phyloP scores from a whole-genome alignment of 2,888 invertebrate genomes.

The Drosophila falleni region DNA sequence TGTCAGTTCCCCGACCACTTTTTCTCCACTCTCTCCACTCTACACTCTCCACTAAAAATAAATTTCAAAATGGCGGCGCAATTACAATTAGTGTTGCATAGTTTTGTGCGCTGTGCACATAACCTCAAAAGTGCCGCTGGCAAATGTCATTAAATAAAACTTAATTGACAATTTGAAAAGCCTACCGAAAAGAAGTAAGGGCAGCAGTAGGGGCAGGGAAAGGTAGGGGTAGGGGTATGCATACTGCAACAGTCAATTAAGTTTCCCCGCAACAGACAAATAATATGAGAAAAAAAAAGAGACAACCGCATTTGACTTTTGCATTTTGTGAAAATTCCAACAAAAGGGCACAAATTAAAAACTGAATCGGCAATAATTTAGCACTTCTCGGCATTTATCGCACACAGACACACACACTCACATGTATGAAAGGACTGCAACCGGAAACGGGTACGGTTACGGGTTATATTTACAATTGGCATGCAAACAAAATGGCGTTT shows the following conservation, averaged over 20 bases:
- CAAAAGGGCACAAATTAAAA: constrained; percentile 78
- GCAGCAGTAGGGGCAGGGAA: neutral
- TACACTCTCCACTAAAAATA: constrained; percentile 42
- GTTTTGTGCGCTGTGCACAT: constrained; percentile 61
- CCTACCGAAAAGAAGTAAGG: constrained; percentile 13
- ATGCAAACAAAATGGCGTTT: constrained; percentile 78
- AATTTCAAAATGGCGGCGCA: constrained; percentile 74
- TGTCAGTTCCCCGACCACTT: constrained; percentile 16
- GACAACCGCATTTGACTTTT: constrained; percentile 62
- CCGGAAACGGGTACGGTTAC: neutral
- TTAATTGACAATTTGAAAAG: constrained; percentile 82
- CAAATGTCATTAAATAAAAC: constrained; percentile 82
- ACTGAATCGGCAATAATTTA: constrained; percentile 80
- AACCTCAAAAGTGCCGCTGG: constrained; percentile 70
- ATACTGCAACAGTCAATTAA: constrained; percentile 78
- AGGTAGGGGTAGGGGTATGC: constrained; percentile 7
- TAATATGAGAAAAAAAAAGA: constrained; percentile 40
- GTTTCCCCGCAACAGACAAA: constrained; percentile 40
- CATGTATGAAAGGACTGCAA: neutral
- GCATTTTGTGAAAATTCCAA: constrained; percentile 71
- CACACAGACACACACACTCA: constrained; percentile 3
- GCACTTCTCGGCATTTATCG: constrained; percentile 73
- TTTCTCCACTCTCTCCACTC: too few species aligned
- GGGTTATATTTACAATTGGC: constrained; percentile 39
- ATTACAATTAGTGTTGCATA: constrained; percentile 79